Evolutionary conservation across 1,140 invertebrate species (phyloP).

Genomic region (Anagrus nilaparvatae): DNA sequence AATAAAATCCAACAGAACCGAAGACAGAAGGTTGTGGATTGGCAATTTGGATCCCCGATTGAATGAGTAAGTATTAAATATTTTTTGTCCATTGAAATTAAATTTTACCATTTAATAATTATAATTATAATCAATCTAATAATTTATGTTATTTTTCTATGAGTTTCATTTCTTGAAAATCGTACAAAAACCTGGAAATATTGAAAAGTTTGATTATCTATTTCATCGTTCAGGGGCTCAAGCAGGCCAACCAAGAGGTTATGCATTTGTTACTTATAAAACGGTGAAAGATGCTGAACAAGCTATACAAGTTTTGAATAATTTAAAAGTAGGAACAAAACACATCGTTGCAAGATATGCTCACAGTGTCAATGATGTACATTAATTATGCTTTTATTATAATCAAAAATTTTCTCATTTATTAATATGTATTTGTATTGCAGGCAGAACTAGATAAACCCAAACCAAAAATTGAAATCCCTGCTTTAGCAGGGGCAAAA

Average conservation of each 20-base stretch:
- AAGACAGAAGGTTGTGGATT: conserved; percentile 75
- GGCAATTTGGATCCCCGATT: conserved; percentile 79
- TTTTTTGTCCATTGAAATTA: background rate
- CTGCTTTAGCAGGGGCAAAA: conserved; percentile 62
- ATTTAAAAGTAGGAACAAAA: conserved; percentile 61
- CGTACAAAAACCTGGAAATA: conserved; percentile 80
- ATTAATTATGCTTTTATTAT: conserved; percentile 16
- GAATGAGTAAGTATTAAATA: conserved; percentile 75
- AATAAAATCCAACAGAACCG: conserved; percentile 44
- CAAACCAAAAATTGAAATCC: conserved; percentile 63
- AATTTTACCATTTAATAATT: background rate
- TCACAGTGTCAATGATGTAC: conserved; percentile 61
- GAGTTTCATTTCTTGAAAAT: conserved; percentile 90
- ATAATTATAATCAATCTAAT: no score
- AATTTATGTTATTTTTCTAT: conserved; percentile 45
- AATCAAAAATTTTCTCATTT: conserved; percentile 6
- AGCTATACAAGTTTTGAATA: conserved; percentile 63
- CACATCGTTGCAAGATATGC: conserved; percentile 72
- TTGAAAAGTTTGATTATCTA: conserved; percentile 89
- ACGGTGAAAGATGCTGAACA: conserved; percentile 50
- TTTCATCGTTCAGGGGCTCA: conserved; percentile 83
- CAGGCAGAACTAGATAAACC: conserved; percentile 64
- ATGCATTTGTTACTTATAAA: conserved; percentile 83
- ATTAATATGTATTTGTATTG: conserved; percentile 21
- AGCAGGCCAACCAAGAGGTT: conserved; percentile 81